Percentiles rank a stretch among this genome's conserved stretches.
phyloP scores from a whole-genome alignment of 2,888 invertebrate species.

The Drosophila colorata region DNA sequence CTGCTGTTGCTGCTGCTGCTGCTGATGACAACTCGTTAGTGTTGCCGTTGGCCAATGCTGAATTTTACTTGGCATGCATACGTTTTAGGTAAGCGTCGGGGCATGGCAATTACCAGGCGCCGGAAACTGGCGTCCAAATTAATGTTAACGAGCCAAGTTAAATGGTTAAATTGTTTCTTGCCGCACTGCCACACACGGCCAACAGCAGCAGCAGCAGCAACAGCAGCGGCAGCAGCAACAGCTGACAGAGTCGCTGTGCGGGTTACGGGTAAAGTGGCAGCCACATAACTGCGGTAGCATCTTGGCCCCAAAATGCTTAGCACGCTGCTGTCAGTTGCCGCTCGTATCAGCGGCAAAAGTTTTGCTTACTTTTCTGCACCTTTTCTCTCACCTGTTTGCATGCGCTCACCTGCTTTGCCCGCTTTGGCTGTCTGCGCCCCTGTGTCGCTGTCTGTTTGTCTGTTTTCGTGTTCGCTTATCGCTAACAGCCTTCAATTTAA shows the following conservation, averaged over 20 bases:
- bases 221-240: constrained; percentile 21
- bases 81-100: constrained; percentile 17
- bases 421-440: constrained; percentile 9
- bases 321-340: constrained; percentile 46
- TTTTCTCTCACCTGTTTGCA: constrained; percentile 39
- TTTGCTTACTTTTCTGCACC: constrained; percentile 51
- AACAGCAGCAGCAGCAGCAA: constrained; percentile 1
- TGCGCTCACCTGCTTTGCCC: constrained; percentile 32
- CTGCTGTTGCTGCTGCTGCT: constrained; percentile 14
- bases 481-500: constrained; percentile 65
- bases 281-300: constrained; percentile 18
- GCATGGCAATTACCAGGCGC: constrained; percentile 41
- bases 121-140: constrained; percentile 63
- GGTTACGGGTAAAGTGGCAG: constrained; percentile 48
- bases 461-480: constrained; percentile 63
- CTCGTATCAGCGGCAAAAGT: constrained; percentile 54
- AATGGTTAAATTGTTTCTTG: constrained; percentile 66
- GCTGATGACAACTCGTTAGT: constrained; percentile 64
- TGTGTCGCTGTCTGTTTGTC: constrained; percentile 17
- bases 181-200: constrained; percentile 37
- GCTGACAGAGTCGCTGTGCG: constrained; percentile 29
- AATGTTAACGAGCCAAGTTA: constrained; percentile 70
- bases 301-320: constrained; percentile 33
- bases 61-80: background rate
- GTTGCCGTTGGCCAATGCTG: constrained; percentile 37